Conservation (phyloP, 2,797 vertebrate species). For the Gallinago solitaria region DNA sequence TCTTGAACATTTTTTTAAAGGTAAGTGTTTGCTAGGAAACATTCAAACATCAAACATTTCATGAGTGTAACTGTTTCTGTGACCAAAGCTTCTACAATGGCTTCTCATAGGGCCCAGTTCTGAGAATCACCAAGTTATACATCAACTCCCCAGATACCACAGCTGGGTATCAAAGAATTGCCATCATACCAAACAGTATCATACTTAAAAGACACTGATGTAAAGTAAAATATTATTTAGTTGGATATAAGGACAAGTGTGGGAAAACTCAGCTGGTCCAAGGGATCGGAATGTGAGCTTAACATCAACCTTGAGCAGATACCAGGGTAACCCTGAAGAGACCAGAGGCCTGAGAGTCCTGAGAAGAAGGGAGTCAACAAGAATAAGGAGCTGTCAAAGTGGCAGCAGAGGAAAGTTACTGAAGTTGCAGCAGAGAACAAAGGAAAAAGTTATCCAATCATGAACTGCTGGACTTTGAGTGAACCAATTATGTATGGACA, state of each 20-base stretch:
- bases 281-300: too few species aligned
- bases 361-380: too few species aligned
- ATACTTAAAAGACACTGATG: neutral
- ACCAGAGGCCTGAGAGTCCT: too few species aligned
- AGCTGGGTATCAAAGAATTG: neutral
- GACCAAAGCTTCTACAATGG: neutral
- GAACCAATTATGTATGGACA: too few species aligned
- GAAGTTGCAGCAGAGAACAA: too few species aligned
- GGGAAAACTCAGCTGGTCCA: too few species aligned
- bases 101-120: neutral
- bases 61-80: neutral
- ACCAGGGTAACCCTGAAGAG: too few species aligned
- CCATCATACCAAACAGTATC: neutral
- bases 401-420: too few species aligned
- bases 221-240: neutral
- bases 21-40: neutral
- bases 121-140: neutral
- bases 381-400: too few species aligned
- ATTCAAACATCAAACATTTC: neutral
- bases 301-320: too few species aligned
- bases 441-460: too few species aligned
- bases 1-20: neutral
- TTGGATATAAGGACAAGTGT: neutral
- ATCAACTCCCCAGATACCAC: neutral
- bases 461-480: too few species aligned